These are phyloP conservation scores for Norana najaformis DNA, from an alignment of 2,888 invertebrate species.

Conservation along the genomic window DNA sequence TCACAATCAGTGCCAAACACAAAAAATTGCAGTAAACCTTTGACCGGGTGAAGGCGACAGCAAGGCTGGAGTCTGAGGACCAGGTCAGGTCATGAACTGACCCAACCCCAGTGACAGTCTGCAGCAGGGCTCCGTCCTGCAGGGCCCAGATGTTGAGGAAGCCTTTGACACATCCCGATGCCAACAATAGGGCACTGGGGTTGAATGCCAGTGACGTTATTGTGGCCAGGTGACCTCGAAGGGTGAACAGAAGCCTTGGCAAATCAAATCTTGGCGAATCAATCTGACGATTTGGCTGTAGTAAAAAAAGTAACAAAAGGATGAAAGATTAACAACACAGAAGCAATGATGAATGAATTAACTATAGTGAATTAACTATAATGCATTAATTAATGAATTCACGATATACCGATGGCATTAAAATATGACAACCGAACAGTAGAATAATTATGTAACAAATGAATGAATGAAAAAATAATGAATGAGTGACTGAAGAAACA, in stretches of 20 bases:
- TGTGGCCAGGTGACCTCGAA: constrained; percentile 67
- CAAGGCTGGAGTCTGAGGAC: constrained; percentile 65
- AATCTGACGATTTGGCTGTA: not conserved
- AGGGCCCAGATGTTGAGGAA: constrained; percentile 71
- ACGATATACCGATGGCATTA: not conserved
- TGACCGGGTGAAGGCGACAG: constrained; percentile 67
- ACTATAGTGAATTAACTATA: not conserved
- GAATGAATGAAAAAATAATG: not conserved
- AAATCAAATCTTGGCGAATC: not conserved
- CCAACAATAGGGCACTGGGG: constrained; percentile 66
- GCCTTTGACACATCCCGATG: constrained; percentile 66
- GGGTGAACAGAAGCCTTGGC: constrained; percentile 34
- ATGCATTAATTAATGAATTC: not conserved
- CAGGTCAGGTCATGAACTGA: constrained; percentile 66
- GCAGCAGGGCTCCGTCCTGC: constrained; percentile 67
- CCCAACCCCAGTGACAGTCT: constrained; percentile 67
- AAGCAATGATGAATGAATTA: too few relatives aligned
- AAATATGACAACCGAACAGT: not conserved
- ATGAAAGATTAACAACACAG: not conserved
- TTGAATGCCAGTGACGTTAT: constrained; percentile 67
- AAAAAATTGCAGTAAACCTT: constrained; percentile 59
- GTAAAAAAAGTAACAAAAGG: not conserved
- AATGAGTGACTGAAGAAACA: too few relatives aligned
- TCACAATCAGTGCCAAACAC: not conserved
- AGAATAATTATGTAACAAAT: not conserved